Conservation (phyloP, 1,140 invertebrate species). For the Drosophila erecta region DNA sequence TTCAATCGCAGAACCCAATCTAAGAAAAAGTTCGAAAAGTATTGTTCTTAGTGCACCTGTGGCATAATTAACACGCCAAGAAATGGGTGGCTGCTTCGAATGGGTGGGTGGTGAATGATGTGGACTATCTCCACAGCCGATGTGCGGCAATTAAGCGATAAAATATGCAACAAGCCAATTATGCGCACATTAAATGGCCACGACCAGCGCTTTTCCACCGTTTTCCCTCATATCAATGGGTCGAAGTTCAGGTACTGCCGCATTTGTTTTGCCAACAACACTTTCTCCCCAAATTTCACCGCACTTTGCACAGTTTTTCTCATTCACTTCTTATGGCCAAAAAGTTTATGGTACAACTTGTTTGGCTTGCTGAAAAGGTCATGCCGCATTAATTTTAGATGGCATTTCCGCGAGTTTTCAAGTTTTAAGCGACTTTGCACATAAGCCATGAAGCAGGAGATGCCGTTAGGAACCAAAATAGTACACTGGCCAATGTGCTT, state of each 20-base stretch:
- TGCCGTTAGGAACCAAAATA: slow-evolving; percentile 1
- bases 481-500: slow-evolving; percentile 6
- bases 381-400: slow-evolving; percentile 71
- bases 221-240: slow-evolving; percentile 33
- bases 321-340: slow-evolving; percentile 22
- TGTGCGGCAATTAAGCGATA: slow-evolving; percentile 68
- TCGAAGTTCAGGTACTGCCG: slow-evolving; percentile 4
- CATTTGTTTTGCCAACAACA: slow-evolving; percentile 18
- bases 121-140: slow-evolving; percentile 4
- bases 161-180: slow-evolving; percentile 78
- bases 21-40: no score
- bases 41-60: slow-evolving; percentile 1
- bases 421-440: slow-evolving; percentile 55
- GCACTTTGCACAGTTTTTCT: neutral
- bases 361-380: slow-evolving; percentile 56
- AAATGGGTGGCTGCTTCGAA: slow-evolving; percentile 1
- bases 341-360: slow-evolving; percentile 66
- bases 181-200: slow-evolving; percentile 73
- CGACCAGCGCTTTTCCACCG: slow-evolving; percentile 1
- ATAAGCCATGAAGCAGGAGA: slow-evolving; percentile 61
- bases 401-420: slow-evolving; percentile 65
- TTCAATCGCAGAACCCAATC: no score
- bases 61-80: slow-evolving; percentile 15
- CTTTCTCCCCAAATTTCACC: neutral
- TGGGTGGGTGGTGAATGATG: slow-evolving; percentile 25